phyloP scores from a whole-genome alignment of 2,797 vertebrate species.

The Epinephelus awoara region DNA sequence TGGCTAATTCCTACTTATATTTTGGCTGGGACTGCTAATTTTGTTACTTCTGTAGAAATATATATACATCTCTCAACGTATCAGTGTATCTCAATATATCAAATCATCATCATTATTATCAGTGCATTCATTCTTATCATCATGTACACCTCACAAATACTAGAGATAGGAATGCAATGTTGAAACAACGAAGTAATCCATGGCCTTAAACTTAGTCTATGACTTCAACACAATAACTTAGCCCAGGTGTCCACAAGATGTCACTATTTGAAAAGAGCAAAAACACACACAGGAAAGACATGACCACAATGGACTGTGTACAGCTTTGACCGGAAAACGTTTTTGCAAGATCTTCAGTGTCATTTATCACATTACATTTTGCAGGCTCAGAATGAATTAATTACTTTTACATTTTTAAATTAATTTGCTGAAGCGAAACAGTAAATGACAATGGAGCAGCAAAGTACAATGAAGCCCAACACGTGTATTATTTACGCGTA shows the following conservation, averaged over 20 bases:
- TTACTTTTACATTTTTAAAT: background rate
- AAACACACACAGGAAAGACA: conserved; percentile 7
- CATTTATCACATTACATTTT: conserved; percentile 10
- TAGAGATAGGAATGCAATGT: background rate
- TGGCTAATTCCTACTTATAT: no score
- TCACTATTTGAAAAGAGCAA: conserved; percentile 77
- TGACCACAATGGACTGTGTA: background rate
- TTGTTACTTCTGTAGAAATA: no score
- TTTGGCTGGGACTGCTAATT: no score
- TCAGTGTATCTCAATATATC: no score
- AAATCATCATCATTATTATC: background rate
- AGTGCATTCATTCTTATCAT: background rate
- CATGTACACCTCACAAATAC: background rate
- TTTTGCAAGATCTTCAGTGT: conserved; percentile 11
- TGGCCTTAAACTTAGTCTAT: background rate
- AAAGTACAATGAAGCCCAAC: conserved; percentile 59
- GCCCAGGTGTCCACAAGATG: conserved; percentile 80
- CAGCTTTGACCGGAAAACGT: conserved; percentile 11
- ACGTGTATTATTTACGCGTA: conserved; percentile 54
- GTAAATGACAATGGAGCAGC: conserved; percentile 52
- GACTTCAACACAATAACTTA: conserved; percentile 19
- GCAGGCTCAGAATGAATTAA: background rate
- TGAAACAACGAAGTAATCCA: conserved; percentile 1
- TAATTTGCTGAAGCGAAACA: conserved; percentile 28
- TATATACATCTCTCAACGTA: no score